Evolutionary conservation across 2,888 invertebrate genomes (phyloP).

Genomic region (Gandaritis pyraliata): DNA sequence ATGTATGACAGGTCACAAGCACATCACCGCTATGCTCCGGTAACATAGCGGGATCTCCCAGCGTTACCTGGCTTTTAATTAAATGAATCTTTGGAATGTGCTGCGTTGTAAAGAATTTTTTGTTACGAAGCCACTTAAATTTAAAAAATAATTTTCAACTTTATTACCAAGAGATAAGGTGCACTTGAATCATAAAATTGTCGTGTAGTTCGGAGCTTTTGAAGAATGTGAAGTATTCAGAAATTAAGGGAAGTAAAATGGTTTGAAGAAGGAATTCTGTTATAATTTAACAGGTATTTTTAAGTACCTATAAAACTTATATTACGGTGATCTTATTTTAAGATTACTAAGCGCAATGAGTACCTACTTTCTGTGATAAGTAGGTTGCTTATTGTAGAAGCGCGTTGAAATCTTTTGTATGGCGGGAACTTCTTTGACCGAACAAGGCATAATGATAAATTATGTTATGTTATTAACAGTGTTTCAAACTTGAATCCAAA

Average conservation of each 20-base stretch:
- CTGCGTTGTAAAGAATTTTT: constrained; percentile 55
- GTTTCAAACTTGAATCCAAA: no score
- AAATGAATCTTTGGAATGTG: constrained; percentile 65
- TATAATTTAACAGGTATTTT: no score
- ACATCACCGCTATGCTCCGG: constrained; percentile 2
- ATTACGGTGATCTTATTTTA: no score
- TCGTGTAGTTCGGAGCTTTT: constrained; percentile 17
- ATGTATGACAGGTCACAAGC: background rate
- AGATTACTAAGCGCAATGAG: no score
- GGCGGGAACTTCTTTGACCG: background rate
- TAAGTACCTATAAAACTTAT: no score
- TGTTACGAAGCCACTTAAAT: constrained; percentile 37
- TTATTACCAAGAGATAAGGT: constrained; percentile 31
- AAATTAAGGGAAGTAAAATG: constrained; percentile 14
- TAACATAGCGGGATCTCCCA: constrained; percentile 34
- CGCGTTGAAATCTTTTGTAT: constrained; percentile 68
- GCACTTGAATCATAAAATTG: constrained; percentile 27
- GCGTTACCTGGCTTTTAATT: constrained; percentile 61
- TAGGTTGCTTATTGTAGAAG: constrained; percentile 38
- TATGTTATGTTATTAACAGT: no score
- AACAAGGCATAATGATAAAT: no score
- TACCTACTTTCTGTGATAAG: no score
- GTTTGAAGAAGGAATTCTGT: background rate
- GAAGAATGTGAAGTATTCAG: constrained; percentile 16
- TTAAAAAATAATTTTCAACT: constrained; percentile 36